A percentile compares a stretch with the other conserved stretches of the same genome.
Evolutionary conservation across 2,113 vertebrate species (phyloP).

Genomic region (Sphaerodactylus townsendi): DNA sequence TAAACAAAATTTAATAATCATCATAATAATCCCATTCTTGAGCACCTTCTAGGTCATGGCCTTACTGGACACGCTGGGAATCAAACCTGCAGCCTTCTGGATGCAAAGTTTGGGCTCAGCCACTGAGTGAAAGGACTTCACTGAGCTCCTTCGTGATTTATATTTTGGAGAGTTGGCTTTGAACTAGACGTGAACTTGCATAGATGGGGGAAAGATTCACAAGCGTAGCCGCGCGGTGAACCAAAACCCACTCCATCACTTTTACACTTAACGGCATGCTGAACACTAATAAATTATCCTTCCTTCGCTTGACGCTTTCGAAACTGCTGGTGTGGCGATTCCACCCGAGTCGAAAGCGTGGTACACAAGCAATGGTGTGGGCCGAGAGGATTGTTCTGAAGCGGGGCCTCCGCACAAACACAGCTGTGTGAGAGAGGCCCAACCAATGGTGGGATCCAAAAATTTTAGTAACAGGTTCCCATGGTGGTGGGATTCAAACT

Average conservation of each 20-base stretch:
- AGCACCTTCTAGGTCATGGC: no score
- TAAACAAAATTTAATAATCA: no score
- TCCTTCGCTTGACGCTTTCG: slow-evolving; percentile 38
- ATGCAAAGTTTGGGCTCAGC: background rate
- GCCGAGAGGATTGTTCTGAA: background rate
- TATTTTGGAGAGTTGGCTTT: slow-evolving; percentile 49
- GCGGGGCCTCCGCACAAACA: background rate
- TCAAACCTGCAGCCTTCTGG: slow-evolving; percentile 27
- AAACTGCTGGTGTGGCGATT: background rate
- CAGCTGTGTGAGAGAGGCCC: rapidly evolving
- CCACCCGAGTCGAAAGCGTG: rapidly evolving
- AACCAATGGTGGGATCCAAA: no score
- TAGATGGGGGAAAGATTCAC: slow-evolving; percentile 51
- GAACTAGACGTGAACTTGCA: slow-evolving; percentile 59
- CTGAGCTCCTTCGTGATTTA: slow-evolving; percentile 52
- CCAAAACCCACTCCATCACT: slow-evolving; percentile 68
- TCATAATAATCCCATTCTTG: no score
- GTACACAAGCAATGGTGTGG: background rate
- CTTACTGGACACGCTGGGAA: slow-evolving; percentile 9
- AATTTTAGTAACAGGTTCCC: no score
- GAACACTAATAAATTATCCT: slow-evolving; percentile 67
- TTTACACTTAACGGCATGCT: slow-evolving; percentile 59
- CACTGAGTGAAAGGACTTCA: background rate
- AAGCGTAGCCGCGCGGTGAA: slow-evolving; percentile 64
- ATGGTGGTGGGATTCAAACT: no score